Conservation (phyloP, 2,888 invertebrate genomes). For the Lasius platythorax region DNA sequence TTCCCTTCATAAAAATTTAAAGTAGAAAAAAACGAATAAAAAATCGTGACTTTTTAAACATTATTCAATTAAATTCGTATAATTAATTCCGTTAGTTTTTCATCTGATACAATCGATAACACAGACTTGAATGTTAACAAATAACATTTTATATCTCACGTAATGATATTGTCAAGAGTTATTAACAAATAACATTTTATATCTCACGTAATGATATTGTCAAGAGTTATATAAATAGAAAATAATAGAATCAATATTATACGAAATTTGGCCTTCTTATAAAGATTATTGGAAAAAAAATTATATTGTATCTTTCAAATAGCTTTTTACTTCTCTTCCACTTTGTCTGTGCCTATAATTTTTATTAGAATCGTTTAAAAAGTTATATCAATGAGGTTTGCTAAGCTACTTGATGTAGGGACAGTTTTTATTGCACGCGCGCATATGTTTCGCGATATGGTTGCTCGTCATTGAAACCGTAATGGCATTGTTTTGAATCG, state of each 20-base stretch:
- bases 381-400: not conserved
- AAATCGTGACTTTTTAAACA: not conserved
- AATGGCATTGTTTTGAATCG: slow-evolving; percentile 20
- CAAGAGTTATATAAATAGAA: no score
- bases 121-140: not conserved
- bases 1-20: not conserved
- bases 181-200: not conserved
- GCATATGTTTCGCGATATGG: not conserved
- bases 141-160: no score
- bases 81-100: slow-evolving; percentile 4
- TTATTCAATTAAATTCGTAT: not conserved
- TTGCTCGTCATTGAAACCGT: slow-evolving; percentile 29
- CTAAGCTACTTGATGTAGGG: not conserved
- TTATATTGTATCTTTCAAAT: not conserved
- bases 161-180: no score
- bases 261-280: not conserved
- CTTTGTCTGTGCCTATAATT: not conserved
- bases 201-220: not conserved
- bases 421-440: not conserved
- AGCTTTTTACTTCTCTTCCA: not conserved
- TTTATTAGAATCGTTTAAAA: not conserved
- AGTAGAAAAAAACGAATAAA: not conserved
- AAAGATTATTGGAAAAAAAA: not conserved
- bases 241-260: not conserved
- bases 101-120: not conserved